Evolutionary conservation across 2,113 vertebrate species (phyloP).

Genomic region (Macroglossus sobrinus): DNA sequence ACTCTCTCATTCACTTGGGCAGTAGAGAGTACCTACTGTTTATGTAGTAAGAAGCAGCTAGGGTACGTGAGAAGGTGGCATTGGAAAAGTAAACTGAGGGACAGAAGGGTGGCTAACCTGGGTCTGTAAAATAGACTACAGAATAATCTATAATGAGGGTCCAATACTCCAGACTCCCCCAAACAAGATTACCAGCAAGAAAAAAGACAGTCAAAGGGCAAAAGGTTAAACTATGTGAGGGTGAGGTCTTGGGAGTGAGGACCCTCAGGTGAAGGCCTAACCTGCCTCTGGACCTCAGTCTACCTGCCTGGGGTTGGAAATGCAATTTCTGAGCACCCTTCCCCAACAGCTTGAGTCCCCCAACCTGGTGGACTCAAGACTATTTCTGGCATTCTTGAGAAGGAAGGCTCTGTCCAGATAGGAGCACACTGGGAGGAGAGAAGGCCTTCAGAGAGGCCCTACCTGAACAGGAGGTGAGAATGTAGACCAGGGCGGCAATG

Average conservation of each 20-base stretch:
- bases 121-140: not conserved
- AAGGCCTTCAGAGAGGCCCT: conserved; percentile 15
- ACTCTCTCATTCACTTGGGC: not conserved
- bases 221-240: not conserved
- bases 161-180: not conserved
- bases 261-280: not conserved
- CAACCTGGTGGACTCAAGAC: not conserved
- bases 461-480: conserved; percentile 98
- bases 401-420: not conserved
- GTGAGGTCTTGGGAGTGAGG: not conserved
- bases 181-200: not conserved
- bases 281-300: not conserved
- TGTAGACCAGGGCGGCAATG: conserved; percentile 92
- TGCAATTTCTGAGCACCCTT: not conserved
- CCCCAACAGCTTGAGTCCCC: not conserved
- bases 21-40: not conserved
- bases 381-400: not conserved
- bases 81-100: not conserved
- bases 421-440: not conserved
- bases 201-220: not conserved
- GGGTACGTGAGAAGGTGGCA: fast-evolving
- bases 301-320: not conserved
- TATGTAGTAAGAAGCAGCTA: not conserved
- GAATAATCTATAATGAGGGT: not conserved
- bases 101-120: not conserved